These are phyloP conservation scores for Papilio machaon DNA, from an alignment of 1,140 invertebrate genomes.

Conservation along the genomic window DNA sequence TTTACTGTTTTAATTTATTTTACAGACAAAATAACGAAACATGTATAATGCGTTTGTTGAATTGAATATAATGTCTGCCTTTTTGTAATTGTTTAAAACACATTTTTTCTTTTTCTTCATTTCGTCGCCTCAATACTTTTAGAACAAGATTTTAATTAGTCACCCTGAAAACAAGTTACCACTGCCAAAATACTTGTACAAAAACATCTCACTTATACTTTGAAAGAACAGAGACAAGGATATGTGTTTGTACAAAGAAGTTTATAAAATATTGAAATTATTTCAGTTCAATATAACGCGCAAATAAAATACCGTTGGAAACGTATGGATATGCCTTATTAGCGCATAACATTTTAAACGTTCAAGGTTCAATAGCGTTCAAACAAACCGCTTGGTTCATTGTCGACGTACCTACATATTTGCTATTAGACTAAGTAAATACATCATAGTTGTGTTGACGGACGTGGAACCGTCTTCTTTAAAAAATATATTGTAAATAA, in stretches of 20 bases:
- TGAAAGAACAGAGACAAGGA: no score
- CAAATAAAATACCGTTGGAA: constrained; percentile 1
- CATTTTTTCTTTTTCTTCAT: no score
- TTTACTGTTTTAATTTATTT: neutral
- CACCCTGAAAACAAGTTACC: no score
- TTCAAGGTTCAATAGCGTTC: constrained; percentile 29
- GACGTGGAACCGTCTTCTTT: neutral
- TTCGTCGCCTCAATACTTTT: no score
- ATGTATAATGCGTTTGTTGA: no score
- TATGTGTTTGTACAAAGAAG: neutral
- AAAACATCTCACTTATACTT: no score
- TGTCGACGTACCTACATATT: constrained; percentile 14
- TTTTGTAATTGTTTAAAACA: no score
- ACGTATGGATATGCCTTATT: constrained; percentile 7
- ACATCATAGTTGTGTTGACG: neutral
- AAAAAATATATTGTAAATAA: neutral
- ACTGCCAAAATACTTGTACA: no score
- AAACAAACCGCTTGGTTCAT: neutral
- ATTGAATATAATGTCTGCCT: no score
- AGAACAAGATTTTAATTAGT: no score
- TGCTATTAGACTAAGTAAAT: constrained; percentile 18
- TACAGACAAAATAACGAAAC: neutral
- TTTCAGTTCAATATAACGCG: neutral
- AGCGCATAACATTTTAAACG: constrained; percentile 10
- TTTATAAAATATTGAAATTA: neutral